Evolutionary conservation across 2,888 invertebrate genomes (phyloP), one percentile per base, ranked within the genome.

Genomic region (Matsumyia berberina): DNA sequence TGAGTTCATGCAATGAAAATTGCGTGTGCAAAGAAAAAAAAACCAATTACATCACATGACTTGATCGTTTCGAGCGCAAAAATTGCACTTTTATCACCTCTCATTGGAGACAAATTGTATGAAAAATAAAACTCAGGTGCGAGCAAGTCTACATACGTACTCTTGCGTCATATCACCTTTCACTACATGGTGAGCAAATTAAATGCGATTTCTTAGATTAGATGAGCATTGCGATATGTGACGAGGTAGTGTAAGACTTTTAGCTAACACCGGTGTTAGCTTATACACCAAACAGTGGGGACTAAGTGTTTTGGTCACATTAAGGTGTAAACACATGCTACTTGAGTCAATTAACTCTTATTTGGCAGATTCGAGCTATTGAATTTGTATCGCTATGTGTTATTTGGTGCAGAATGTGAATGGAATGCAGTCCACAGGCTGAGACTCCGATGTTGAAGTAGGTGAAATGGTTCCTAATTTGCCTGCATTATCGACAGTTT

Each of bases 171-270:
- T 46, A 46, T 35, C 46, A 51, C 37, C 49, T 72, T 72, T 72
- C 70, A 72, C 58, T 58, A 49, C 35, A n/a, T 37, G 29, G 15
- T 0, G 15, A 37, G 15, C 17, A 9, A 37, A 42, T 37, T 49
- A 19, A 58, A 33, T 57, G 57, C 57, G 55, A 29, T 44, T 7
- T 35, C 17, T 44, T 3, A 29, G 49, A 49, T 58, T 72, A 60
- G 58, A 37, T 29, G 11, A 60, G 15, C 35, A 35, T 39, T 51
- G 70, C 70, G 29, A 72, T 11, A 72, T 72, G 29, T 51, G 9
- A 60, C 70, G 11, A 24, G 24, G 49, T n/a, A 49, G 5, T 15
- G 44, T 46, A n/a, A 53, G 11, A 33, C 8, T 35, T 55, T 35
- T 39, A 11, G 39, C 39, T 24, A n/a, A 3, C 4, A 1, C 49